These are phyloP conservation scores for Drosophila orena DNA, from an alignment of 1,140 invertebrate species.

Conservation along the genomic window DNA sequence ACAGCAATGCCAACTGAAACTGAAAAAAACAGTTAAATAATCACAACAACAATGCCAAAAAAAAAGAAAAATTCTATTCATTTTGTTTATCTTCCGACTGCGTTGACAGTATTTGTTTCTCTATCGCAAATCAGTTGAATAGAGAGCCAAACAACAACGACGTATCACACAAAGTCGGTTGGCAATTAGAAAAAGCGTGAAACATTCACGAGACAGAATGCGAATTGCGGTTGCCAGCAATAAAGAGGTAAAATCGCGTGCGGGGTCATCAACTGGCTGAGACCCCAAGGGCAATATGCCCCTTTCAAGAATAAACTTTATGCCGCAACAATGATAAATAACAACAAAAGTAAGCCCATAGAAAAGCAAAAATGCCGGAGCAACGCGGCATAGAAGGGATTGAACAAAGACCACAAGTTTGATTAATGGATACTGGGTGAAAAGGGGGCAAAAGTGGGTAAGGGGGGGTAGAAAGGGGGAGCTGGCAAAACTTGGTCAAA, in stretches of 20 bases:
- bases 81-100: conserved; percentile 51
- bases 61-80: conserved; percentile 55
- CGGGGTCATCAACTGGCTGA: conserved; percentile 69
- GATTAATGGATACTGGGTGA: conserved; percentile 61
- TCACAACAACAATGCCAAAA: conserved; percentile 32
- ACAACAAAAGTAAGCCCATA: conserved; percentile 54
- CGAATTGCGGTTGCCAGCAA: not conserved
- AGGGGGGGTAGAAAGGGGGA: not conserved
- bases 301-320: conserved; percentile 46
- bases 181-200: conserved; percentile 67
- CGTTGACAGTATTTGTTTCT: conserved; percentile 62
- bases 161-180: conserved; percentile 40
- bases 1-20: conserved; percentile 4
- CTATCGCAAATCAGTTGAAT: conserved; percentile 69
- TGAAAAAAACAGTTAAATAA: conserved; percentile 65
- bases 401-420: conserved; percentile 77
- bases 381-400: conserved; percentile 39
- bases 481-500: conserved; percentile 31
- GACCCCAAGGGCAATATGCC: conserved; percentile 21
- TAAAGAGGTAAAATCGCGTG: conserved; percentile 55
- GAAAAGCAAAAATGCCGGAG: conserved; percentile 35
- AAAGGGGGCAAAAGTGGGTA: too few species aligned
- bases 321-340: conserved; percentile 70
- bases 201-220: conserved; percentile 52
- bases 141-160: conserved; percentile 25